A percentile compares a stretch with the other conserved stretches of the same genome.
These are phyloP conservation scores for Tromatobia lineatoria DNA, from an alignment of 2,888 invertebrate genomes.

Conservation along the genomic window DNA sequence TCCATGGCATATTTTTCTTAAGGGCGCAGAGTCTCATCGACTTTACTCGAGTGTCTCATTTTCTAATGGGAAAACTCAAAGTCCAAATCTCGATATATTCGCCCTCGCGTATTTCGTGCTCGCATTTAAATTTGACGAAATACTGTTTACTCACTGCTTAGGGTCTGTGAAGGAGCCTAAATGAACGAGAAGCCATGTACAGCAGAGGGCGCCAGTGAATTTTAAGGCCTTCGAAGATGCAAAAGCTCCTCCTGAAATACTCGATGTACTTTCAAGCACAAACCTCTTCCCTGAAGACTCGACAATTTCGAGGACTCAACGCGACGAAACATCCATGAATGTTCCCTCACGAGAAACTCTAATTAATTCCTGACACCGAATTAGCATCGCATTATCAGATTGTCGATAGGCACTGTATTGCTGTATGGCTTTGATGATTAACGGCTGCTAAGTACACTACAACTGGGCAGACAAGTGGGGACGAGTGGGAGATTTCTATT, in stretches of 20 bases:
- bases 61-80: conserved; percentile 14
- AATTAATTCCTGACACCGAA: conserved; percentile 78
- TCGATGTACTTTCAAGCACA: conserved; percentile 20
- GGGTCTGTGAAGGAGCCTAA: conserved; percentile 31
- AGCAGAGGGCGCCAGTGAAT: not conserved
- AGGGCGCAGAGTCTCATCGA: not conserved
- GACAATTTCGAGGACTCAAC: conserved; percentile 12
- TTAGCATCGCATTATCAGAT: conserved; percentile 74
- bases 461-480: too few relatives aligned
- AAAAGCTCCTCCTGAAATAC: conserved; percentile 17
- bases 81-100: not conserved
- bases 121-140: conserved; percentile 22
- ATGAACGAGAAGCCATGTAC: conserved; percentile 30
- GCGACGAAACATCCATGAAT: conserved; percentile 31
- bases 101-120: conserved; percentile 7
- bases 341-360: conserved; percentile 10
- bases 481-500: not conserved
- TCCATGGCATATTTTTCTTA: conserved; percentile 1
- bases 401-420: conserved; percentile 9
- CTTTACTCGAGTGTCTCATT: not conserved
- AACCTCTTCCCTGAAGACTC: conserved; percentile 22
- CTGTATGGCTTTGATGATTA: not conserved
- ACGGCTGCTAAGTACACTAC: not conserved
- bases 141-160: conserved; percentile 39
- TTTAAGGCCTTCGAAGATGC: conserved; percentile 18